phyloP scores from a whole-genome alignment of 2,113 vertebrate genomes.

The Madoqua kirkii region DNA sequence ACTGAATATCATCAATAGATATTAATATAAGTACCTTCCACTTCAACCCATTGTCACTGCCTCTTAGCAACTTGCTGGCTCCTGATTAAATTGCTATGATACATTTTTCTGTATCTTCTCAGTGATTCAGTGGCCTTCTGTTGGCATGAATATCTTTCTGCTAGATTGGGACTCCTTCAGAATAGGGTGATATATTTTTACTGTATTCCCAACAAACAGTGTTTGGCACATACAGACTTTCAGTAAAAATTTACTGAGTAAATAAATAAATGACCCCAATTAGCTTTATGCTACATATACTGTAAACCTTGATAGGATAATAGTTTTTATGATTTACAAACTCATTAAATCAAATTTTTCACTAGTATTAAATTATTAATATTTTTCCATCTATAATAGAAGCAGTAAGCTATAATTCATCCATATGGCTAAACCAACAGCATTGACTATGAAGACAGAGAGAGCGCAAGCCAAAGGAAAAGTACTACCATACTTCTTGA shows the following conservation, averaged over 20 bases:
- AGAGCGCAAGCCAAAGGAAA: slow-evolving; percentile 1
- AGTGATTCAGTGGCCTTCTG: background rate
- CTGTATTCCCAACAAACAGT: background rate
- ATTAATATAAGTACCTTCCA: background rate
- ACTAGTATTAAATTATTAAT: slow-evolving; percentile 25
- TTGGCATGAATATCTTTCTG: background rate
- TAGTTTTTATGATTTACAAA: slow-evolving; percentile 27
- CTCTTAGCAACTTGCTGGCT: background rate
- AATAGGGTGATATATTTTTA: background rate
- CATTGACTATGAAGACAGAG: background rate
- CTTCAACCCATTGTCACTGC: background rate
- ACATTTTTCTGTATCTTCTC: background rate
- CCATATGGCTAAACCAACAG: background rate
- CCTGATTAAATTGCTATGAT: background rate
- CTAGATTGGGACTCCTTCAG: background rate
- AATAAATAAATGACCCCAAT: slow-evolving; percentile 1
- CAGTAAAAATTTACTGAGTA: slow-evolving; percentile 9
- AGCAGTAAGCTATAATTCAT: slow-evolving; percentile 2
- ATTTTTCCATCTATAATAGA: slow-evolving; percentile 1
- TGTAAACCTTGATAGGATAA: background rate
- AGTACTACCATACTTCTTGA: background rate
- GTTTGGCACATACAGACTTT: background rate
- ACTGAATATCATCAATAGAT: background rate
- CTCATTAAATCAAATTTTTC: slow-evolving; percentile 1
- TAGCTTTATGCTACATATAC: background rate